Percentiles rank a stretch among this genome's conserved stretches.
These are phyloP conservation scores for Marcusenius ussheri DNA, from an alignment of 2,113 vertebrate species.

Conservation along the genomic window DNA sequence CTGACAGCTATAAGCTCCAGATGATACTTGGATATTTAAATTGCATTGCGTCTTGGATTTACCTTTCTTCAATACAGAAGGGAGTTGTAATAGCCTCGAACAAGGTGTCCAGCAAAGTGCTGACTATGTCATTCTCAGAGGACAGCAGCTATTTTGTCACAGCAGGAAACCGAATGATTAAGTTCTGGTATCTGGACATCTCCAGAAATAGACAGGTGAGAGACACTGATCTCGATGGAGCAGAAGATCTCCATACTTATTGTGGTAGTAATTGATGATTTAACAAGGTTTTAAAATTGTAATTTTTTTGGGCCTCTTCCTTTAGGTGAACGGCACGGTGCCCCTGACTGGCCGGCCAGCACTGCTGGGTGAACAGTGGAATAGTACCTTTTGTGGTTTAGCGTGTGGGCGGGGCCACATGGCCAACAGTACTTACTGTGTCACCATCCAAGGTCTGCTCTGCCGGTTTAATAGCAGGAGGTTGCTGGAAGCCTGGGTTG, in stretches of 20 bases:
- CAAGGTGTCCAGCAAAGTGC: conserved; percentile 80
- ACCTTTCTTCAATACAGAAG: conserved; percentile 54
- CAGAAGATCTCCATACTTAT: background rate
- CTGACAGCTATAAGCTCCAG: background rate
- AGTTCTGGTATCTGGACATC: conserved; percentile 83
- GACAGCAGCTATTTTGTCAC: conserved; percentile 85
- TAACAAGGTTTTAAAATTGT: background rate
- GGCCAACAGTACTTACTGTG: conserved; percentile 66
- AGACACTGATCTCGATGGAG: background rate
- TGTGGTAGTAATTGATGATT: background rate
- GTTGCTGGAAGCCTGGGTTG: conserved; percentile 72
- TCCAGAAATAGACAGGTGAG: conserved; percentile 68
- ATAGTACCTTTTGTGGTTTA: conserved; percentile 74
- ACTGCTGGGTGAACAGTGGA: conserved; percentile 72
- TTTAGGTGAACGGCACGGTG: conserved; percentile 73
- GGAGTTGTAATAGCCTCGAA: conserved; percentile 73
- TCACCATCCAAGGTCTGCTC: conserved; percentile 72
- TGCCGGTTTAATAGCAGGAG: conserved; percentile 72
- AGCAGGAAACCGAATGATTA: conserved; percentile 74
- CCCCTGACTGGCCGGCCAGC: conserved; percentile 79
- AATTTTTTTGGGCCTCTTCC: background rate
- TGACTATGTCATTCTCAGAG: conserved; percentile 72
- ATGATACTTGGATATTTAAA: background rate
- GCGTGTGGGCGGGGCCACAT: conserved; percentile 68
- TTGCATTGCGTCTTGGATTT: background rate